Base-by-base conservation (phyloP, 1,140 invertebrate genomes). In the Heliconius himera region DNA sequence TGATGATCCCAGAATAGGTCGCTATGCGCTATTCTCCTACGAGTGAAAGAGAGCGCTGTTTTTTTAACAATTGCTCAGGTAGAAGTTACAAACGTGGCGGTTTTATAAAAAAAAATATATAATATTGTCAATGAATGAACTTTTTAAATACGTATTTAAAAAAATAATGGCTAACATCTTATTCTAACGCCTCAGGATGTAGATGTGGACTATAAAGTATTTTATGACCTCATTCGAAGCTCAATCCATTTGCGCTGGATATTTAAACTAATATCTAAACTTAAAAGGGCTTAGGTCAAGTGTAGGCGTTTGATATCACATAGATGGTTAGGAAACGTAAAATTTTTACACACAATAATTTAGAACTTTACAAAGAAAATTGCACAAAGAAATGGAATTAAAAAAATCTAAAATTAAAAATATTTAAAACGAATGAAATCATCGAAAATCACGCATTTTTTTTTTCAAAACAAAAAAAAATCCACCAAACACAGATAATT, bases 21-120 rank as follows among this genome's bases (percentile, higher is more conserved):
- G 84, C 83, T 79, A 85, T 73, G 78, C 51, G 79, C 26, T 75
- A 29, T 80, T 66, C 51, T 60, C 79, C 75, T 51, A 73, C 54
- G 83, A 46, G 84, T 26, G 87, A 90, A 76, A 82, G 87, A 88
- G 87, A 90, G 78, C 77, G 75, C 75, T 85, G 83, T 74, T 82
- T 76, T 74, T 74, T 80, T 76, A 88, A 88, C 86, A 90, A 86
- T 85, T 84, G 83, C 83, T 87, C 88, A 90, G 88, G 89, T 89
- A 91, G 84, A 87, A 87, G 86, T 85, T 76, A 85, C 83, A 86
- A 84, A 84, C 79, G 80, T 81, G 78, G 84, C 79, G 77, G 82
- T 86, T 73, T 74, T 3, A 33, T 33, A 33, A 5, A 81, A 81
- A 77, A 73, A 77, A 77, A 16, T n/a, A n/a, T n/a, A n/a, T 1